These are phyloP conservation scores for Antigone vipio DNA, from an alignment of 2,113 vertebrate genomes.

Conservation along the genomic window DNA sequence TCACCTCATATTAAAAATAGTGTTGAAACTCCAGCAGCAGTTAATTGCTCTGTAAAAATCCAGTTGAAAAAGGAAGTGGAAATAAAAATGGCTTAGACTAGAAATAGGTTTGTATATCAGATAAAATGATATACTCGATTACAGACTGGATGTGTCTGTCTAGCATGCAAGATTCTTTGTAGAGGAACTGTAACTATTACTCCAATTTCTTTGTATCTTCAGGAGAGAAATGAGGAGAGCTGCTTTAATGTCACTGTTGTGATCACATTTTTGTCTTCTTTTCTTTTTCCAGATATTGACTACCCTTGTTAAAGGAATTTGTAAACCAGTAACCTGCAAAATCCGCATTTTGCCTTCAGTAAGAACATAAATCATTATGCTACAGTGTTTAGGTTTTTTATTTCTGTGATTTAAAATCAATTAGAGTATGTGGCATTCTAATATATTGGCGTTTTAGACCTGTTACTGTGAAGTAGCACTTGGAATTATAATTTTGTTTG, in stretches of 20 bases:
- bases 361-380: slow-evolving; percentile 38
- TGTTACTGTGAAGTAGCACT: not conserved
- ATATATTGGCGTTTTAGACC: not conserved
- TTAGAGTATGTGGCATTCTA: not conserved
- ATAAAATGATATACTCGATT: not conserved
- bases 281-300: slow-evolving; percentile 81
- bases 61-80: not conserved
- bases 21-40: not conserved
- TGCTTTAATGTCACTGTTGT: not conserved
- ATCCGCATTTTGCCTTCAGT: slow-evolving; percentile 93
- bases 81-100: not conserved
- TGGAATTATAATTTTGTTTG: not conserved
- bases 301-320: slow-evolving; percentile 85
- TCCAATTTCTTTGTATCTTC: not conserved
- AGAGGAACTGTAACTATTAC: not conserved
- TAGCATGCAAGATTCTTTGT: not conserved
- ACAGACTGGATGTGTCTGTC: not conserved
- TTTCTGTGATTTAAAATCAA: not conserved
- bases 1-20: not conserved
- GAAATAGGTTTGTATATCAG: not conserved
- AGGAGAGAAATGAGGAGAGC: not conserved
- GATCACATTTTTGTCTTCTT: not conserved
- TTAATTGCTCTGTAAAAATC: not conserved
- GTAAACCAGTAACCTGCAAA: slow-evolving; percentile 93
- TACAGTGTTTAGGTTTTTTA: not conserved